Base-by-base conservation (phyloP, 2,797 vertebrate species). In the Hafferia zeledoni region DNA sequence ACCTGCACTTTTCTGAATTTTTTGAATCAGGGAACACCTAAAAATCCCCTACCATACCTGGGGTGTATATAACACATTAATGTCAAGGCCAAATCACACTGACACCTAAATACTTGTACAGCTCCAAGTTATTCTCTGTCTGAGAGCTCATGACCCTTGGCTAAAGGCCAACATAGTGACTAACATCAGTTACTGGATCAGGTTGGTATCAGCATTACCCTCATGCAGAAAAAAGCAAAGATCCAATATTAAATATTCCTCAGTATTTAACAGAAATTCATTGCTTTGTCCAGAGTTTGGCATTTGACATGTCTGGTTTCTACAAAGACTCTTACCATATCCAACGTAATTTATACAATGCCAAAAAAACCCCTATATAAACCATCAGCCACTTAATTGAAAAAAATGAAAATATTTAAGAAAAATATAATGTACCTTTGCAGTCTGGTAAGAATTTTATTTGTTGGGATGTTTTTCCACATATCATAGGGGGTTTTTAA, bases 301-400 rank as follows among this genome's bases (percentile, higher is more conserved):
- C 31, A 92, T 60, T 85, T 80, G 31, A 39, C 61, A 41, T 39
- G 17, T n/a, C 74, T 90, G 57, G 59, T 20, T 59, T 50, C 65
- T 41, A 74, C 41, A n/a, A 69, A 67, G 89, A 39, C 24, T 78
- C 88, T 84, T 69, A 47, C 70, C 67, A 59, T 78, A 92, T 50
- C 37, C 19, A 69, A 67, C 20, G 28, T 30, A 79, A 86, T 69
- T 91, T 67, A 61, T 83, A 70, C 59, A 63, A 24, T 31, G 31
- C 33, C 78, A 89, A 96, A 55, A 94, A 88, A 91, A 90, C 68
- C n/a, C n/a, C n/a, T 85, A 91, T 93, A 84, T 52, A 92, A 76
- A 49, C 31, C 86, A 59, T 33, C 7, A 6, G 37, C 47, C 83
- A 91, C n/a, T 27, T 87, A 72, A 92, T 55, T 94, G 60, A 17